A percentile compares a stretch with the other conserved stretches of the same genome.
These are phyloP conservation scores for Microplitis deprimator DNA, from an alignment of 2,888 invertebrate genomes.

Conservation along the genomic window DNA sequence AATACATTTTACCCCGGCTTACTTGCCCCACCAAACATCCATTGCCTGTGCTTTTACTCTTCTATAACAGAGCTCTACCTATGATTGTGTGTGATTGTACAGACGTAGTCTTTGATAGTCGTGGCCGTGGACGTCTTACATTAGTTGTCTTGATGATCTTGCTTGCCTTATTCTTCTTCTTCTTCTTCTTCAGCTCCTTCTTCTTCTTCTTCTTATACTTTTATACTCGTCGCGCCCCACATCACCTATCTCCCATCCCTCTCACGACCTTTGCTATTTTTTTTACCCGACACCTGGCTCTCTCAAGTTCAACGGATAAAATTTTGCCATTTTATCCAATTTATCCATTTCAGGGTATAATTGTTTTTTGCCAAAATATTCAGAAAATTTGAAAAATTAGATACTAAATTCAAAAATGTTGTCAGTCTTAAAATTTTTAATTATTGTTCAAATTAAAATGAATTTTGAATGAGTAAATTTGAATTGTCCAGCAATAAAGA, in stretches of 20 bases:
- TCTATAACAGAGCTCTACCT: too few relatives aligned
- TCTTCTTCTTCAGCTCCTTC: slow-evolving; percentile 11
- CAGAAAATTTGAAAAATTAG: background rate
- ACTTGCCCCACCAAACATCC: background rate
- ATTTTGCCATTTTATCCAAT: slow-evolving; percentile 15
- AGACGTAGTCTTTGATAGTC: background rate
- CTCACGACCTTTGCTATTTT: slow-evolving; percentile 36
- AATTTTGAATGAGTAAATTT: background rate
- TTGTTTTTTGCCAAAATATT: slow-evolving; percentile 3
- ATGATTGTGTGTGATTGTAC: background rate
- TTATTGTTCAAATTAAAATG: background rate
- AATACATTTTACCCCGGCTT: slow-evolving; percentile 31
- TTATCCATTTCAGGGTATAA: background rate
- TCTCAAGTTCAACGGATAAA: slow-evolving; percentile 27
- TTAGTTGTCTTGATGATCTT: slow-evolving; percentile 1
- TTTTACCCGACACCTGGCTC: slow-evolving; percentile 29
- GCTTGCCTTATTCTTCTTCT: slow-evolving; percentile 17
- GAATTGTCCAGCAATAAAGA: background rate
- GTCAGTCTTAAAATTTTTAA: too few relatives aligned
- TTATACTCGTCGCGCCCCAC: slow-evolving; percentile 22
- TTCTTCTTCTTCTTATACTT: slow-evolving; percentile 22
- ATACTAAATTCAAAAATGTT: too few relatives aligned
- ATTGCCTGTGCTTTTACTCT: background rate
- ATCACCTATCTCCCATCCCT: slow-evolving; percentile 31
- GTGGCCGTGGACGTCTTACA: background rate